Base-by-base conservation (phyloP, 2,113 vertebrate genomes). In the Tenrec ecaudatus region DNA sequence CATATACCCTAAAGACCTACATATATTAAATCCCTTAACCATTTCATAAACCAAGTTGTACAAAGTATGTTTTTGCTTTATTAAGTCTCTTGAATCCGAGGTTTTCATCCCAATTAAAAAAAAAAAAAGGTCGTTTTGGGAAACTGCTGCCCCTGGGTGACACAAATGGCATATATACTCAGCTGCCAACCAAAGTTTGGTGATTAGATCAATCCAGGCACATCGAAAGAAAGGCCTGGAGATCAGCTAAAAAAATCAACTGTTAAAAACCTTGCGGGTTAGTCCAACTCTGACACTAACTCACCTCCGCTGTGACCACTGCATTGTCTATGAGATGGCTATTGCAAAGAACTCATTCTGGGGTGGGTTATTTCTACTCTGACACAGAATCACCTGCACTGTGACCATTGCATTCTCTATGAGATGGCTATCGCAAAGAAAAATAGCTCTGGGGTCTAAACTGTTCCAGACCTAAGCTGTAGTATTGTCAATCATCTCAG, bases 11-110 rank as follows among this genome's bases (percentile, higher is more conserved):
- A 73, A n/a, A 58, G 0, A 68, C 1, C 31, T 86, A 88, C 19
- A n/a, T 77, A 17, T 22, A 53, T 78, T 86, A 57, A 77, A 88
- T 62, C 78, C 66, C 87, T 87, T 94, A 86, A 60, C 12, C 23
- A 3, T 81, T 83, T 53, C 19, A 57, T 73, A 86, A 93, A 29
- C 20, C 33, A 73, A 92, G 57, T 73, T 11, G 25, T 25, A 77
- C 76, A 58, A 81, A 82, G 9, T 3, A 47, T 40, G 3, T 66
- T 78, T 81, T 86, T 78, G 19, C 29, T 95, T 80, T 27, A 31
- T 89, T 76, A 73, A 20, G 33, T 78, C 76, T 88, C 22, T 0
- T 66, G 31, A 73, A 71, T 88, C 22, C 4, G 82, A 84, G 8
- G 3, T 76, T 23, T 29, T 25, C 23, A 27, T 66, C 62, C 0